Percentiles rank a stretch among this genome's conserved stretches.
phyloP scores from a whole-genome alignment of 2,113 vertebrate genomes.

The Gnathonemus longibarbis region DNA sequence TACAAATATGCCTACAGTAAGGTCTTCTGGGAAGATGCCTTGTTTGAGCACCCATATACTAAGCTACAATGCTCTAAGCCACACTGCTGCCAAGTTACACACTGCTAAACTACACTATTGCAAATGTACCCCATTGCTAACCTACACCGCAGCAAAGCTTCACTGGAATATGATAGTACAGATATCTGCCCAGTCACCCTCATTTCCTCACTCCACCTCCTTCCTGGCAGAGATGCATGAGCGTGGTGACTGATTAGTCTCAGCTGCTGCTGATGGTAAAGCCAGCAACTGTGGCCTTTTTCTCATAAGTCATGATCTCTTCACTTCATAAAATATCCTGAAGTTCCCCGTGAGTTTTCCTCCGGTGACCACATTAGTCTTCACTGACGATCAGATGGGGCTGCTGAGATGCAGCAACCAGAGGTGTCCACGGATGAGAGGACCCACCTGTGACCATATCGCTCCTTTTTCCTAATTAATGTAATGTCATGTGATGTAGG shows the following conservation, averaged over 20 bases:
- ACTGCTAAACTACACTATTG: background rate
- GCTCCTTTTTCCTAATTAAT: background rate
- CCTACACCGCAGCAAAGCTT: background rate
- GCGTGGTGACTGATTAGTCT: background rate
- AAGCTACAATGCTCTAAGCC: background rate
- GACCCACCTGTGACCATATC: background rate
- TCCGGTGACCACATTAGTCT: background rate
- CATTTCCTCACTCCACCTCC: background rate
- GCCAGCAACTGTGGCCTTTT: background rate
- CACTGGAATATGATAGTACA: background rate
- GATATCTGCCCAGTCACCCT: background rate
- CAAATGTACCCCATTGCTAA: background rate
- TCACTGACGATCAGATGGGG: background rate
- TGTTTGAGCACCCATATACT: background rate
- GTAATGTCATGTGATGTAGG: background rate
- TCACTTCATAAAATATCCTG: background rate
- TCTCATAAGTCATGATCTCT: background rate
- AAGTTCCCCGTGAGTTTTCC: background rate
- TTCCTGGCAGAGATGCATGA: background rate
- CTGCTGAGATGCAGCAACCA: background rate
- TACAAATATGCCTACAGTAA: background rate
- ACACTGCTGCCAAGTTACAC: background rate
- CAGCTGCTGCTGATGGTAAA: background rate
- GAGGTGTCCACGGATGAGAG: background rate
- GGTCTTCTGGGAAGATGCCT: background rate